phyloP scores from a whole-genome alignment of 2,113 vertebrate species.

The Antechinus flavipes region DNA sequence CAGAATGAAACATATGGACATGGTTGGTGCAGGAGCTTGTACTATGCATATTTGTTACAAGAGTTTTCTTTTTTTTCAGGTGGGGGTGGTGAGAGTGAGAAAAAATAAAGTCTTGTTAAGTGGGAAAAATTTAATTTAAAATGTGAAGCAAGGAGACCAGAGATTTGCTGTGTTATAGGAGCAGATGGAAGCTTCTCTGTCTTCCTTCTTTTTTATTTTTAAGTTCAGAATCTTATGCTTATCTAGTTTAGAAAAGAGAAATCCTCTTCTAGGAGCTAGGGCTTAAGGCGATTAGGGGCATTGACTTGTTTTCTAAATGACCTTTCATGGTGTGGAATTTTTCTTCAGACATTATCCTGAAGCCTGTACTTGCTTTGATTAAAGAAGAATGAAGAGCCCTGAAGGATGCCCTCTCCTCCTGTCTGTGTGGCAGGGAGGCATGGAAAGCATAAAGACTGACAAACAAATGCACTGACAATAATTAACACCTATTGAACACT shows the following conservation, averaged over 20 bases:
- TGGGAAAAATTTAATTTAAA: not conserved
- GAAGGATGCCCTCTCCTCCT: not conserved
- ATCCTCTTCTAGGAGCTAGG: not conserved
- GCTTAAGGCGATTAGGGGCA: not conserved
- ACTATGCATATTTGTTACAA: not conserved
- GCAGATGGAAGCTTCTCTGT: not conserved
- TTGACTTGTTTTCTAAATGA: not conserved
- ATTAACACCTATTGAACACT: constrained; percentile 38
- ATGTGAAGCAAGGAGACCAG: not conserved
- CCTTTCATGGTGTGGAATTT: not conserved
- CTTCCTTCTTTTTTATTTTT: not conserved
- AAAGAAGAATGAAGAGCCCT: constrained; percentile 35
- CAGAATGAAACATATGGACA: not conserved
- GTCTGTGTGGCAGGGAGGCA: not conserved
- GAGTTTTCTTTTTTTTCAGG: not conserved
- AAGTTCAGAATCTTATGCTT: not conserved
- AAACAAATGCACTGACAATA: constrained; percentile 41
- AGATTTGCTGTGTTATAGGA: not conserved
- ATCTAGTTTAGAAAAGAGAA: not conserved
- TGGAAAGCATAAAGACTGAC: constrained; percentile 37
- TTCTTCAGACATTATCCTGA: not conserved
- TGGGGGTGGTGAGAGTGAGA: not conserved
- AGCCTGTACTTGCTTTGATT: constrained; percentile 54
- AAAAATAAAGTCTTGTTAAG: not conserved
- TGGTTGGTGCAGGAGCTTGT: not conserved